Evolutionary conservation across 2,888 invertebrate genomes (phyloP), one percentile per base, ranked within the genome.

Genomic region (Dromius quadrimaculatus): DNA sequence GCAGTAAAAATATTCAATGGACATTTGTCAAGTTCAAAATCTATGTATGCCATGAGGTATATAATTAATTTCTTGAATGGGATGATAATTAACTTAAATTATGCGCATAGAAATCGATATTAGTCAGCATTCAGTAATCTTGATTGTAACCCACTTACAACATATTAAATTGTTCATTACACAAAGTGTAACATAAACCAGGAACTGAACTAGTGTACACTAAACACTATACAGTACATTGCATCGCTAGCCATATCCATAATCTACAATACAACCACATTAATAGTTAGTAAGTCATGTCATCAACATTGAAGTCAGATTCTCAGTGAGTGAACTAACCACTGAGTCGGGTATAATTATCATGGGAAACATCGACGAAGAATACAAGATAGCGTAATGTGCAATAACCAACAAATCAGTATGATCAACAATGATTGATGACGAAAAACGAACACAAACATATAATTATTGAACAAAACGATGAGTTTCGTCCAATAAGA

Each of bases 401-500:
- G 62, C 70, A 79, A 79, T 76, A 76, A 75, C 76, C 76, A 76
- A 79, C 79, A 78, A 81, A 80, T 81, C 79, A 78, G 79, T 78
- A 79, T 80, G 79, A 62, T 69, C 70, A 61, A 70, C 20, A 20
- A 70, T 70, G 70, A 70, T 70, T 61, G 70, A 70, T 70, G 62
- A 47, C 34, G 36, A 36, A 70, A 68, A 70, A 28, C 59, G 32
- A 50, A 47, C 38, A 62, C 20, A 41, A 62, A 32, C 47, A 22
- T 61, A 70, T 47, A 70, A 61, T 64, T 64, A 64, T 47, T 32
- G 62, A 64, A 64, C 64, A 64, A 62, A 62, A 38, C 38, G 38
- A 13, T 41, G 41, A 62, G 17, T 32, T 59, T 36, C 34, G 36
- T 47, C 47, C 47, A 47, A 47, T 43, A 28, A 28, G 32, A 9